Evolutionary conservation across 2,113 vertebrate genomes (phyloP).

Genomic region (Tyto alba): DNA sequence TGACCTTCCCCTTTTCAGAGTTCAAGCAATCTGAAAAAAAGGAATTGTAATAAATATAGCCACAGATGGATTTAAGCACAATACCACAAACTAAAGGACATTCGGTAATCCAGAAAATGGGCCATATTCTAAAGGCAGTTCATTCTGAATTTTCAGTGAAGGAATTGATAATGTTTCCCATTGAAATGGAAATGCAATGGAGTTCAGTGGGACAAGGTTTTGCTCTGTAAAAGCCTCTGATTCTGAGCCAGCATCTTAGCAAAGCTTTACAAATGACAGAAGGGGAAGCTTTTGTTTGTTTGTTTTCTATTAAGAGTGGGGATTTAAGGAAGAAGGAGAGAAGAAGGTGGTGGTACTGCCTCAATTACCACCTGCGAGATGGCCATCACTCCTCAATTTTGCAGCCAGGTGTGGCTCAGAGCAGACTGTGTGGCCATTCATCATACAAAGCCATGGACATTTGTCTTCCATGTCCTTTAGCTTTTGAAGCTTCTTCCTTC

Average conservation of each 20-base stretch:
- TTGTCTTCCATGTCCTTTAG: neutral
- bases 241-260: neutral
- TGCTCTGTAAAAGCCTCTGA: neutral
- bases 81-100: neutral
- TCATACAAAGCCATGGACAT: neutral
- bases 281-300: neutral
- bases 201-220: neutral
- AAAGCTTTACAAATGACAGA: neutral
- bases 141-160: neutral
- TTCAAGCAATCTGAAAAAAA: conserved; percentile 18
- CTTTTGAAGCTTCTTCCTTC: neutral
- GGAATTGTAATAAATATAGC: conserved; percentile 1
- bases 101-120: neutral
- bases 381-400: neutral
- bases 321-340: neutral
- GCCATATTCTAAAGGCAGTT: neutral
- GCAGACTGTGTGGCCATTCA: neutral
- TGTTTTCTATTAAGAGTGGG: neutral
- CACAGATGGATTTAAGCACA: neutral
- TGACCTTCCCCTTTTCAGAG: conserved; percentile 24
- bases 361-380: neutral
- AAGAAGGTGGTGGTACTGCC: neutral
- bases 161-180: neutral
- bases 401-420: neutral
- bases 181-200: neutral